These are phyloP conservation scores for Leguminivora glycinivorella DNA, from an alignment of 1,140 invertebrate species.

Conservation along the genomic window DNA sequence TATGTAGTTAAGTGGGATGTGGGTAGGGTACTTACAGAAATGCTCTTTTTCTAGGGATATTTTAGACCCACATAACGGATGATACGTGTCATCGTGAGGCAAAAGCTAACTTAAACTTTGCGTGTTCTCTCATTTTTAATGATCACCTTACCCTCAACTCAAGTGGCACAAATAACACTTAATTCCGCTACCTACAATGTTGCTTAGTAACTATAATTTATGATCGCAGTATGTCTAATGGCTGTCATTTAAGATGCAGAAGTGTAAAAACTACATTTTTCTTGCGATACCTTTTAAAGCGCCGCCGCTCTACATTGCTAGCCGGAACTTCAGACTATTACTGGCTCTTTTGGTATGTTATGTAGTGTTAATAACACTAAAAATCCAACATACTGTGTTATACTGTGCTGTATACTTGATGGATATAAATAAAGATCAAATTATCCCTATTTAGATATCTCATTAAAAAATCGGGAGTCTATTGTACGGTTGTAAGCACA, in stretches of 20 bases:
- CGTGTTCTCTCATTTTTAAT: not conserved
- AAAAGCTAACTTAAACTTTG: not conserved
- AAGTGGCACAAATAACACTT: not conserved
- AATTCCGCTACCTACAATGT: slow-evolving; percentile 5
- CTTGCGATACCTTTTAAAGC: not conserved
- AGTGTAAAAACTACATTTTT: slow-evolving; percentile 7
- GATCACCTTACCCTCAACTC: not conserved
- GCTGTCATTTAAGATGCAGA: not conserved
- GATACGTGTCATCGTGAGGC: not conserved
- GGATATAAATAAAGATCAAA: too few species aligned
- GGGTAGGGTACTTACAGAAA: not conserved
- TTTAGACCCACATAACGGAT: not conserved
- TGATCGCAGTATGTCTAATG: not conserved
- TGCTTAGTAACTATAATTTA: not conserved
- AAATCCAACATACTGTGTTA: too few species aligned
- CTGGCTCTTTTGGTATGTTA: not conserved
- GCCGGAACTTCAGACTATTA: not conserved
- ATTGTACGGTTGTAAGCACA: too few species aligned
- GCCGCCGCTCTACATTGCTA: not conserved
- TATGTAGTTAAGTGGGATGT: too few species aligned
- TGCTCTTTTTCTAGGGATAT: not conserved
- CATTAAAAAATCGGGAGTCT: too few species aligned
- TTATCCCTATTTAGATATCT: too few species aligned
- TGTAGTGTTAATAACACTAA: too few species aligned
- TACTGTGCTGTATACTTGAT: too few species aligned